A percentile compares a stretch with the other conserved stretches of the same genome.
Evolutionary conservation across 92 coral and sea anemone species (phyloP).

Genomic region (Actinostola sp.): DNA sequence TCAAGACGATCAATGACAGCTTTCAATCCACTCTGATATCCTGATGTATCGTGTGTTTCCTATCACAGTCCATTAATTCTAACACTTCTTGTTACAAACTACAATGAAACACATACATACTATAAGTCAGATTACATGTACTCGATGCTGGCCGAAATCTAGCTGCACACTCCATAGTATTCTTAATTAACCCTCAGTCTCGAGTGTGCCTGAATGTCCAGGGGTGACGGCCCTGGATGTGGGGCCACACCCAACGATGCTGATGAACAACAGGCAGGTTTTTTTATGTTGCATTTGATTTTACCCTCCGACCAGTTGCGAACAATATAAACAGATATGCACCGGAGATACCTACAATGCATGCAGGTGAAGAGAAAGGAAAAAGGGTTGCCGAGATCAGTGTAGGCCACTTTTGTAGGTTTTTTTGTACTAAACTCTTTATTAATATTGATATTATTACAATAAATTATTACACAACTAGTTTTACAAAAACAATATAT

Average conservation of each 20-base stretch:
- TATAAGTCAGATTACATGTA: no score
- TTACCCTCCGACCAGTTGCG: conserved; percentile 43
- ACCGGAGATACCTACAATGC: conserved; percentile 62
- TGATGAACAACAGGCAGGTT: conserved; percentile 39
- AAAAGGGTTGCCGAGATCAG: no score
- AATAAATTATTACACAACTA: no score
- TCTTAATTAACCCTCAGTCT: background rate
- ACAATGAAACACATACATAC: background rate
- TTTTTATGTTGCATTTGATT: conserved; percentile 37
- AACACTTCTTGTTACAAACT: conserved; percentile 99
- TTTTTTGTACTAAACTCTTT: no score
- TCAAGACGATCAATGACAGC: conserved; percentile 85
- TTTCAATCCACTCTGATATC: conserved; percentile 91
- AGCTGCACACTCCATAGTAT: no score
- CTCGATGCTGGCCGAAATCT: no score
- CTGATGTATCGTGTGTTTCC: conserved; percentile 91
- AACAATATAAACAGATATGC: conserved; percentile 13
- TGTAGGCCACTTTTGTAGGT: no score
- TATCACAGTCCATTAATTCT: conserved; percentile 96
- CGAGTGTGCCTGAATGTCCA: conserved; percentile 20
- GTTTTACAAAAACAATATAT: no score
- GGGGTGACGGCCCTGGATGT: conserved; percentile 11
- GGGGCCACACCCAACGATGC: conserved; percentile 53
- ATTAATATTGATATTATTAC: no score
- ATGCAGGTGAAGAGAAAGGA: no score